Evolutionary conservation across 2,797 vertebrate species (phyloP).

Genomic region (Diceros bicornis): DNA sequence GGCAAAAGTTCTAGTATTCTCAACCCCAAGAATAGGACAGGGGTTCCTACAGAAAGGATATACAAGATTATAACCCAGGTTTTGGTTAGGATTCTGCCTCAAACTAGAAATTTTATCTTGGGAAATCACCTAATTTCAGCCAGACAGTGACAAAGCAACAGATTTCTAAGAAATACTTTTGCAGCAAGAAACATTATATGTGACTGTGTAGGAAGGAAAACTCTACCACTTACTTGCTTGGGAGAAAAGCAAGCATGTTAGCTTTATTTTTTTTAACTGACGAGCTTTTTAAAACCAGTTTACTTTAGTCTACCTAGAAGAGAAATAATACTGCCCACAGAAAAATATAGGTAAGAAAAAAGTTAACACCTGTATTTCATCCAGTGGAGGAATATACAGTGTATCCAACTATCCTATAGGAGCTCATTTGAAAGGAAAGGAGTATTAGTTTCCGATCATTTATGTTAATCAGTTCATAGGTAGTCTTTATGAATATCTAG

Average conservation of each 20-base stretch:
- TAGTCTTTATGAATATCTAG: background rate
- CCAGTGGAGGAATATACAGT: background rate
- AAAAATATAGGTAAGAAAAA: background rate
- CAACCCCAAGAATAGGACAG: background rate
- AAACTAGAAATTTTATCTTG: conserved; percentile 31
- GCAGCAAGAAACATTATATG: background rate
- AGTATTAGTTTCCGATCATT: background rate
- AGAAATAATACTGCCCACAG: background rate
- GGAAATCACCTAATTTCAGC: background rate
- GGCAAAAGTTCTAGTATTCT: background rate
- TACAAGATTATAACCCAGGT: background rate
- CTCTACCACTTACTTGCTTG: background rate
- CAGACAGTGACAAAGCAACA: background rate
- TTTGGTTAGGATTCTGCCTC: background rate
- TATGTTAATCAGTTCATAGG: background rate
- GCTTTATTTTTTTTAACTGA: background rate
- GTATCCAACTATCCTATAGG: background rate
- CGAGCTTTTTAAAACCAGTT: background rate
- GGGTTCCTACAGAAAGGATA: background rate
- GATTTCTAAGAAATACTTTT: conserved; percentile 14
- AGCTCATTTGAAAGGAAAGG: background rate
- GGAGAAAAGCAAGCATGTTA: background rate
- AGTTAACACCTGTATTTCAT: background rate
- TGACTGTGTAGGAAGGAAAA: background rate
- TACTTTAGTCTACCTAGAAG: background rate